Evolutionary conservation across 2,888 invertebrate species (phyloP).

Genomic region (Brachypalpus laphriformis): DNA sequence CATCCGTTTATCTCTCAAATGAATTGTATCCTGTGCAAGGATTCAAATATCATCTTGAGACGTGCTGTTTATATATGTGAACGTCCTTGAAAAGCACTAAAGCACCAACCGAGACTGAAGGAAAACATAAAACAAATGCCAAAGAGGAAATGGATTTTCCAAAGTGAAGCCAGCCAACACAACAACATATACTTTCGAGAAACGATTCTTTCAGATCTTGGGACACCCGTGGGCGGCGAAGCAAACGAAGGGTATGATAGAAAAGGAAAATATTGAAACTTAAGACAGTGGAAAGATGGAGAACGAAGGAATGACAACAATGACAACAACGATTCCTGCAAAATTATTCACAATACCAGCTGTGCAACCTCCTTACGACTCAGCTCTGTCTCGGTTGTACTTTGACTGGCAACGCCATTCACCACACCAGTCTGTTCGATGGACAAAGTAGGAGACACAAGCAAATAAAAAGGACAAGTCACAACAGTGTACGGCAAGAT

Average conservation of each 20-base stretch:
- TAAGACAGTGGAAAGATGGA: constrained; percentile 31
- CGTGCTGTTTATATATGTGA: constrained; percentile 68
- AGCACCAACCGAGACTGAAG: constrained; percentile 67
- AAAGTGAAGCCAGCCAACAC: constrained; percentile 25
- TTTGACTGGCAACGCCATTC: neutral
- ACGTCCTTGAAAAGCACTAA: constrained; percentile 72
- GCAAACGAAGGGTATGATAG: constrained; percentile 6
- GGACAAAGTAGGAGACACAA: neutral
- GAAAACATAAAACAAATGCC: constrained; percentile 71
- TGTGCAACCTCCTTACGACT: constrained; percentile 56
- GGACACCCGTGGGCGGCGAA: constrained; percentile 11
- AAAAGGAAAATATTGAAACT: constrained; percentile 58
- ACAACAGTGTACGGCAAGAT: neutral
- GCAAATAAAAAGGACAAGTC: constrained; percentile 9
- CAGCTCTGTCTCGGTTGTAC: neutral
- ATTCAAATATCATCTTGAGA: constrained; percentile 74
- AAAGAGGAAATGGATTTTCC: constrained; percentile 71
- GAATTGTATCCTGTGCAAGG: constrained; percentile 70
- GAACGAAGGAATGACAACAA: constrained; percentile 6
- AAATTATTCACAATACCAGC: constrained; percentile 65
- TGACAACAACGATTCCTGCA: constrained; percentile 27
- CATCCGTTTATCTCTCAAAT: constrained; percentile 74
- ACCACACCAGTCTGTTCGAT: neutral
- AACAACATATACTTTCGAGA: neutral
- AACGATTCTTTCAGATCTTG: neutral